Conservation (phyloP, 2,888 invertebrate species). For the Apamea monoglypha region DNA sequence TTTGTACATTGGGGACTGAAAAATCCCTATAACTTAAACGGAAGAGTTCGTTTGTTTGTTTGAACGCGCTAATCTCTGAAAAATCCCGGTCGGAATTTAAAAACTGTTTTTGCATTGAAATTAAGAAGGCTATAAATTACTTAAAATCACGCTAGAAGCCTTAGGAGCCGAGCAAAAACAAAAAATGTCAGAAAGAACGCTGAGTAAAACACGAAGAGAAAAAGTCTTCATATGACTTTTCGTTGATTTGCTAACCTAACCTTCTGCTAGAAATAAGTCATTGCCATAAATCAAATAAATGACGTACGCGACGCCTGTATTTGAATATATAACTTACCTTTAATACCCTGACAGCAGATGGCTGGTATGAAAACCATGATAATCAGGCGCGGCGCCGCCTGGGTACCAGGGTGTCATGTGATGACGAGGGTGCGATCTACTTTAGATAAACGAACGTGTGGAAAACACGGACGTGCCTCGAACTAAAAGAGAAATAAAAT, state of each 20-base stretch:
- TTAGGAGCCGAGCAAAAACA: neutral
- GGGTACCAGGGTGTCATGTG: constrained; percentile 32
- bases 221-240: neutral
- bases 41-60: too few species aligned
- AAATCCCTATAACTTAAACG: neutral
- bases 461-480: constrained; percentile 46
- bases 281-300: constrained; percentile 8
- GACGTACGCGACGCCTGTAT: neutral
- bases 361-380: constrained; percentile 34
- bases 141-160: neutral
- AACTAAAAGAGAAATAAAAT: constrained; percentile 23
- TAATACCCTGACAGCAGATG: constrained; percentile 8
- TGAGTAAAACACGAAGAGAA: neutral
- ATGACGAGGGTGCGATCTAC: constrained; percentile 63
- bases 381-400: constrained; percentile 9
- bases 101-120: neutral
- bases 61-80: too few species aligned
- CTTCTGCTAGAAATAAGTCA: neutral
- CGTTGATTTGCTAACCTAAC: neutral
- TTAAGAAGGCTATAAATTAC: neutral
- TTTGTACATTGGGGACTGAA: neutral
- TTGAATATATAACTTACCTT: neutral
- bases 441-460: constrained; percentile 56
- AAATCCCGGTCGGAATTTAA: too few species aligned
- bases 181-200: neutral